Evolutionary conservation across 2,797 vertebrate genomes (phyloP), one percentile per base, ranked within the genome.

Genomic region (Sternotherus odoratus): DNA sequence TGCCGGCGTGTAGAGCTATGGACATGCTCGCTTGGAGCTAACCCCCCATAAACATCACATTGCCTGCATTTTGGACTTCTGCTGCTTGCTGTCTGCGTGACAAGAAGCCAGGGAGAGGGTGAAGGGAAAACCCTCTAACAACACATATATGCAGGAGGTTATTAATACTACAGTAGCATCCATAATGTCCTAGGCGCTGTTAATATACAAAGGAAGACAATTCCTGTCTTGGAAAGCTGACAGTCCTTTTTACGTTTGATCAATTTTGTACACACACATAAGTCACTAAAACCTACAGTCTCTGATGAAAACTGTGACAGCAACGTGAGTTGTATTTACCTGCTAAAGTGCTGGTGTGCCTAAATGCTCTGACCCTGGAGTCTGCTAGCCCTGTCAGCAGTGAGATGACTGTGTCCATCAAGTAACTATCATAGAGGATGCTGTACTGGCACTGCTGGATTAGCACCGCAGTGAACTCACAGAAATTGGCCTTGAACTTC

Each of bases 341-440:
- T 97, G 99, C 99, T 43, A 99, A 98, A 7, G 99, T 99, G 95
- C 99, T 99, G 43, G 99, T 99, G 97, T 99, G 99, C 90, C 99
- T 98, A 96, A 99, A 99, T 1, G 99, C 99, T 74, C 99, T 98
- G 33, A 99, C 96, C 48, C 97, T 97, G 2, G 99, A 99, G 96
- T 99, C 97, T 0, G 99, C 99, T 88, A 99, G 98, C 91, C 99
- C 98, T 0, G 98, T 98, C 63, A 99, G 98, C 95, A 99, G 98
- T 0, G 99, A 99, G 94, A 99, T 98, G 82, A 99, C 82, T 1
- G 98, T 96, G 97, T 98, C 98, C 98, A 99, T 98, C 97, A 99
- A 97, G 97, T 99, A 99, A 84, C 97, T 97, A 87, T 99, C 99
- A 30, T 99, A 99, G 63, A 99, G 96, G 92, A 99, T 97, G 80